Base-by-base conservation (phyloP, 2,113 vertebrate species). In the Amblyornis subalaris region DNA sequence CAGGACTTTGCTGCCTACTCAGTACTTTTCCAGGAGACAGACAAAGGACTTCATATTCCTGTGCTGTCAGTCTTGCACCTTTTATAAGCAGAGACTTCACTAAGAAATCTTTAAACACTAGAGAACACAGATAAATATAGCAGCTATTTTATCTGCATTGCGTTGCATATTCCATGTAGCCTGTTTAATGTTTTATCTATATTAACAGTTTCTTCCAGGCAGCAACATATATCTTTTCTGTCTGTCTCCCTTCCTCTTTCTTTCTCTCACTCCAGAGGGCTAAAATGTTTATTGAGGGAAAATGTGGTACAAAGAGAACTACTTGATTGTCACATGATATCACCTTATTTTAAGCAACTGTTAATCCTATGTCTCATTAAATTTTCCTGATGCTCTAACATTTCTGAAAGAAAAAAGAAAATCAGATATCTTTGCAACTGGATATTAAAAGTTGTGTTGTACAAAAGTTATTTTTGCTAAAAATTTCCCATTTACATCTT, bases 61-160 rank as follows among this genome's bases (percentile, higher is more conserved):
- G 9, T 72, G 69, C 92, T 95, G 94, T 95, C 95, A 93, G 75
- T 71, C 91, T 95, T 78, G 33, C n/a, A 77, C 72, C n/a, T 91
- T 91, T 88, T 83, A 53, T 38, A 66, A 88, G 78, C 36, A 81
- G 12, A 1, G 3, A 76, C 36, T 96, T 84, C 74, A 75, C 60
- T 66, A 93, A 80, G 64, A 96, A 77, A 77, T 88, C 40, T 83
- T 88, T 72, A 94, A 93, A 69, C 72, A 88, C n/a, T 28, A 33
- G 75, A 95, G 44, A 94, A 91, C 70, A 36, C 40, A 36, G 82
- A 93, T 81, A 94, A 97, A 88, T 95, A 95, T 88, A 97, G 94
- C 36, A 93, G 31, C 51, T 86, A 38, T 85, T 94, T 95, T 80
- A 86, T 88, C 90, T 95, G 69, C 67, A 81, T 23, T 78, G 28